Conservation (phyloP, 1,140 invertebrate genomes). For the Laodelphax striatellus region DNA sequence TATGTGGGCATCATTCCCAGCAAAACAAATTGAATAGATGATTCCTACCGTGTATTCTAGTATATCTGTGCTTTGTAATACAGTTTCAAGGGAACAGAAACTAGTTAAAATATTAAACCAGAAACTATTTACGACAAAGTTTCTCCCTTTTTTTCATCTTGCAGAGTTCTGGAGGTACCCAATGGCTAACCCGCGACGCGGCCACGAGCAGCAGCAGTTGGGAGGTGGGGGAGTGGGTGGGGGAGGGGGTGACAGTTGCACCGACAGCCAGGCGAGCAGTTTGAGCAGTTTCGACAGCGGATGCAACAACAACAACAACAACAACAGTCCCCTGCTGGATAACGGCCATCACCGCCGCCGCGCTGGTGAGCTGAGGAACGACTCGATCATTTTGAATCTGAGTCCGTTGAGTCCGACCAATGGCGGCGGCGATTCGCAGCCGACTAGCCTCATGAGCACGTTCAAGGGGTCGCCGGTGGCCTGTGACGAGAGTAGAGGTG, state of each 20-base stretch:
- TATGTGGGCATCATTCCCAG: no score
- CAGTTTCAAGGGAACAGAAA: no score
- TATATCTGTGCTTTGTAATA: no score
- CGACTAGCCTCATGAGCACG: conserved; percentile 36
- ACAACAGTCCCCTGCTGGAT: neutral
- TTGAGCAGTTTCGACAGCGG: conserved; percentile 49
- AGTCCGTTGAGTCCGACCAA: conserved; percentile 47
- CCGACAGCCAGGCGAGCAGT: conserved; percentile 31
- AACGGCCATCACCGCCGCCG: no score
- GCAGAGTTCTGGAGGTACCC: conserved; percentile 81
- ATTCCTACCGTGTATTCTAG: no score
- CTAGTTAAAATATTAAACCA: no score
- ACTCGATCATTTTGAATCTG: conserved; percentile 63
- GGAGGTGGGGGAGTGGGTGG: conserved; percentile 26
- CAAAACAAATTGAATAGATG: no score
- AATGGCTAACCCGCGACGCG: conserved; percentile 54
- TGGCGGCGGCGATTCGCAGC: conserved; percentile 13
- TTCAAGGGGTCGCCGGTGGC: conserved; percentile 41
- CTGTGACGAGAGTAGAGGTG: conserved; percentile 14
- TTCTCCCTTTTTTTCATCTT: conserved; percentile 17
- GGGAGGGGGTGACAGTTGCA: conserved; percentile 19
- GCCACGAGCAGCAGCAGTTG: conserved; percentile 31
- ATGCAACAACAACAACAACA: conserved; percentile 10
- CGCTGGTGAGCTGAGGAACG: conserved; percentile 33
- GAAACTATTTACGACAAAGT: no score